Evolutionary conservation across 2,113 vertebrate genomes (phyloP).

Genomic region (Anhinga rufa): DNA sequence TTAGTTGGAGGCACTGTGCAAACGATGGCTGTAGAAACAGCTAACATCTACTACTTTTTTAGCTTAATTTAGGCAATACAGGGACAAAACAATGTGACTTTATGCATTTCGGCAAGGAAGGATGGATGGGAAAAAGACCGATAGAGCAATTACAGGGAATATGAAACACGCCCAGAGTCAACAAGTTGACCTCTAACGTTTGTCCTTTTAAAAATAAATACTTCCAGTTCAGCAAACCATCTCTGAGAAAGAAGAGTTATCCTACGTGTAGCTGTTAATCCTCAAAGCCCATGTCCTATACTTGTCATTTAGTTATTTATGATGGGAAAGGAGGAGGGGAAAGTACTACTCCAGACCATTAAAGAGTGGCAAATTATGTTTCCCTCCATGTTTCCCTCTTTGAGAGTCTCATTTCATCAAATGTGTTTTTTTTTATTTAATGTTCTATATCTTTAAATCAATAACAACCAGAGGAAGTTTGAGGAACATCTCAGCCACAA

Average conservation of each 20-base stretch:
- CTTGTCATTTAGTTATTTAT: neutral
- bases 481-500: neutral
- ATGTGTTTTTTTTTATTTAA: neutral
- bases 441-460: neutral
- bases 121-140: slow-evolving; percentile 14
- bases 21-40: neutral
- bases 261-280: neutral
- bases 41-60: neutral
- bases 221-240: neutral
- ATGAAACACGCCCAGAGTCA: slow-evolving; percentile 40
- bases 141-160: slow-evolving; percentile 28
- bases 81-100: neutral
- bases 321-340: neutral
- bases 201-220: slow-evolving; percentile 34
- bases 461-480: neutral
- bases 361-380: neutral
- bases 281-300: neutral
- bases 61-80: neutral
- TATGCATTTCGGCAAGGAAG: neutral
- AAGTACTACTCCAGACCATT: neutral
- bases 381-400: neutral
- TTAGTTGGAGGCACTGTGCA: neutral
- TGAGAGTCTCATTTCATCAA: neutral
- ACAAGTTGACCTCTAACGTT: slow-evolving; percentile 27
- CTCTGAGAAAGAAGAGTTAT: neutral